phyloP scores from a whole-genome alignment of 1,140 invertebrate species.

The Apis dorsata region DNA sequence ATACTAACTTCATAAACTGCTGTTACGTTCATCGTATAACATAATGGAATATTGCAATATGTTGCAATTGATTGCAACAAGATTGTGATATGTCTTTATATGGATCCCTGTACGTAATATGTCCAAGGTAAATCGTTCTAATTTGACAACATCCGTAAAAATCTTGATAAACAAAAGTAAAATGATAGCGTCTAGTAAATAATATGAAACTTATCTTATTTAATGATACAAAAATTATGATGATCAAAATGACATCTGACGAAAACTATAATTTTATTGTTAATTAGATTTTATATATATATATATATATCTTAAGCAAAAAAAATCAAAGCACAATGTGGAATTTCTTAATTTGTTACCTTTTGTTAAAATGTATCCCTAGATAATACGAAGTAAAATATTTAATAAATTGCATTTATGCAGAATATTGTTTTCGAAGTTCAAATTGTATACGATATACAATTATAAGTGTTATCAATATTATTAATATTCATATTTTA shows the following conservation, averaged over 20 bases:
- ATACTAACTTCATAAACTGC: background rate
- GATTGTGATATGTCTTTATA: conserved; percentile 27
- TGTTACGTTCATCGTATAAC: background rate
- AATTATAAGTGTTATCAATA: background rate
- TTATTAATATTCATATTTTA: background rate
- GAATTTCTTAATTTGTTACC: background rate
- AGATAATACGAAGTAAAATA: background rate
- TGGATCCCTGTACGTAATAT: conserved; percentile 3
- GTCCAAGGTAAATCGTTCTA: conserved; percentile 26
- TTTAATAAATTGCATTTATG: background rate
- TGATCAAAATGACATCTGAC: background rate
- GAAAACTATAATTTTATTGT: background rate
- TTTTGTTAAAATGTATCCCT: background rate
- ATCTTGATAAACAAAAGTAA: conserved; percentile 19
- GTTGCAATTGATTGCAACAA: conserved; percentile 6
- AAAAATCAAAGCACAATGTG: background rate
- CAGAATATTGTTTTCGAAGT: background rate
- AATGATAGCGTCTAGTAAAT: conserved; percentile 1
- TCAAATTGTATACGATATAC: background rate
- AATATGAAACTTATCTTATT: background rate
- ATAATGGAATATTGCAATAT: background rate
- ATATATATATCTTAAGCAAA: background rate
- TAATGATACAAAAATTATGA: conserved; percentile 9
- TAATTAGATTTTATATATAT: background rate
- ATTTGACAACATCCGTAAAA: conserved; percentile 39